These are phyloP conservation scores for Gobio gobio DNA, from an alignment of 2,113 vertebrate genomes.

Conservation along the genomic window DNA sequence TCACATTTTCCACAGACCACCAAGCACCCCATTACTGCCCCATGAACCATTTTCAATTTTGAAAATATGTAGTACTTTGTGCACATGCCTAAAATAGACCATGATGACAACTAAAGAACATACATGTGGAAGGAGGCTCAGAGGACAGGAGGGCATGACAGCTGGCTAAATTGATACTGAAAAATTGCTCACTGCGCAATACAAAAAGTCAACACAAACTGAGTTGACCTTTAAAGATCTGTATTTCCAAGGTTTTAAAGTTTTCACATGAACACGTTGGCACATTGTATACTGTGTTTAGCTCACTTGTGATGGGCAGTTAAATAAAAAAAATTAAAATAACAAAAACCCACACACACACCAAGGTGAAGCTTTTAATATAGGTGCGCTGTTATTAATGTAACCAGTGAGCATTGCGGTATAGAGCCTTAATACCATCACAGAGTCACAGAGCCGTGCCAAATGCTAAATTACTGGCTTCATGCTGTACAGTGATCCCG, in stretches of 20 bases:
- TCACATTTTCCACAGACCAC: not conserved
- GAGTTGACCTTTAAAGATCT: constrained; percentile 45
- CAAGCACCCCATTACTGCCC: not conserved
- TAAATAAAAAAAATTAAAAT: not conserved
- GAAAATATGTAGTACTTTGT: not conserved
- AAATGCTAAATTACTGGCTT: constrained; percentile 41
- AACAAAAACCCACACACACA: not conserved
- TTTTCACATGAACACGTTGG: constrained; percentile 2
- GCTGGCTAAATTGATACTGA: constrained; percentile 21
- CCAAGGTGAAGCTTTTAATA: not conserved
- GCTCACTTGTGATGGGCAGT: not conserved
- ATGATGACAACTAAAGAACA: constrained; percentile 7
- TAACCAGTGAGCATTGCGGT: constrained; percentile 8
- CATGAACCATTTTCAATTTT: not conserved
- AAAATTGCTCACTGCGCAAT: not conserved
- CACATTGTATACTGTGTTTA: not conserved
- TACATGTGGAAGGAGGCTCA: not conserved
- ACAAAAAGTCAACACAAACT: constrained; percentile 37
- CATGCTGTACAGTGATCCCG: constrained; percentile 19
- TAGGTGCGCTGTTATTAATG: not conserved
- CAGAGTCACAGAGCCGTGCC: constrained; percentile 23
- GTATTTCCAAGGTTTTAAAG: constrained; percentile 6
- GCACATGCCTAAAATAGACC: constrained; percentile 7
- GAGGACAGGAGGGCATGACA: constrained; percentile 28
- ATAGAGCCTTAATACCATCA: not conserved